A percentile compares a stretch with the other conserved stretches of the same genome.
Conservation (phyloP, 2,888 invertebrate genomes). For the Diaphora mendica region DNA sequence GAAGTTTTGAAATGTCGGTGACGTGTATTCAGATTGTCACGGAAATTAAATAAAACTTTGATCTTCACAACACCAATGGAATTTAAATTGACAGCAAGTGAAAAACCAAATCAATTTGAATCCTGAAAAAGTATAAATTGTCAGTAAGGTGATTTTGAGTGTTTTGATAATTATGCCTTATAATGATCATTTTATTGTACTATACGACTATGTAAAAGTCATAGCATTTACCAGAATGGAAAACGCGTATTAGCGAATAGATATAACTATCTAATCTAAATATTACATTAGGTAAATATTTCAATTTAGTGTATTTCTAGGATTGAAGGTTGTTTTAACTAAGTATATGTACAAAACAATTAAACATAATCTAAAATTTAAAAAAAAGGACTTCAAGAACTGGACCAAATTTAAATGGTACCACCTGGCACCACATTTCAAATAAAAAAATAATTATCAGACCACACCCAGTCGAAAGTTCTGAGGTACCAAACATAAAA, state of each 20-base stretch:
- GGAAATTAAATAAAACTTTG: background rate
- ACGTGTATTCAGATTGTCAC: background rate
- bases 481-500: too few species aligned
- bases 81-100: background rate
- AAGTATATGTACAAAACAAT: background rate
- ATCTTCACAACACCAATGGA: background rate
- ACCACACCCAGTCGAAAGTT: too few species aligned
- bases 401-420: too few species aligned
- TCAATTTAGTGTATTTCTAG: too few species aligned
- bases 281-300: background rate
- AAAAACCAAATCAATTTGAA: background rate
- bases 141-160: background rate
- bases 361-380: too few species aligned
- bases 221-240: background rate
- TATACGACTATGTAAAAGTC: too few species aligned
- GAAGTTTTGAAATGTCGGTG: background rate
- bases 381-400: too few species aligned
- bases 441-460: too few species aligned
- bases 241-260: background rate
- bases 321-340: too few species aligned
- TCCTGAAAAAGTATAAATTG: background rate
- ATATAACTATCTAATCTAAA: background rate
- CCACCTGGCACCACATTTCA: too few species aligned
- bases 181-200: background rate
- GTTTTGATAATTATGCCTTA: background rate